Conservation (phyloP, 2,113 vertebrate species). For the Scalopus aquaticus region DNA sequence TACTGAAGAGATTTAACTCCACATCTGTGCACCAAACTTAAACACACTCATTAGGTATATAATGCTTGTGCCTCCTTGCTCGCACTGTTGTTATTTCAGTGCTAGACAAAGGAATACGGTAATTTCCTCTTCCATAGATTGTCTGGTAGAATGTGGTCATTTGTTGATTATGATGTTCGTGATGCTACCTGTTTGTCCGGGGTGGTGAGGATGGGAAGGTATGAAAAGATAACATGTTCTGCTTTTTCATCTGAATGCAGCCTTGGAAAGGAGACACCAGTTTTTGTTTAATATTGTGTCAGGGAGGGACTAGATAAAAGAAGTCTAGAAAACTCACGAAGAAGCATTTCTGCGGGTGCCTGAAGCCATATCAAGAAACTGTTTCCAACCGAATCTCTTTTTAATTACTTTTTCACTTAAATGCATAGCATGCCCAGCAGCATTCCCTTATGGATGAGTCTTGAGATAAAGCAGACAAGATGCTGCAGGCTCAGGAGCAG, state of each 20-base stretch:
- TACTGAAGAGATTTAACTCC: neutral
- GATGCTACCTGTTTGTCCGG: neutral
- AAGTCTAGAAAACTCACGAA: neutral
- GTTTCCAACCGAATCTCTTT: neutral
- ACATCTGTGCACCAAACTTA: neutral
- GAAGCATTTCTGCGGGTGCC: neutral
- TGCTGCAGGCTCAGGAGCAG: neutral
- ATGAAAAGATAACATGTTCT: neutral
- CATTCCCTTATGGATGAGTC: neutral
- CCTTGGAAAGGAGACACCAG: neutral
- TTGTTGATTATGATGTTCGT: neutral
- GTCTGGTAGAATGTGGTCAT: neutral
- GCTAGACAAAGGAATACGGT: neutral
- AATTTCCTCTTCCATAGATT: neutral
- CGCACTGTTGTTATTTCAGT: neutral
- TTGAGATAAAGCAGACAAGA: neutral
- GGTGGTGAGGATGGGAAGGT: neutral
- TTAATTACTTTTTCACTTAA: slow-evolving; percentile 12
- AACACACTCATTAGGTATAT: neutral
- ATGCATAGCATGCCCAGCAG: neutral
- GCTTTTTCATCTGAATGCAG: neutral
- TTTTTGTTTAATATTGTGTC: neutral
- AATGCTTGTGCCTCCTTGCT: neutral
- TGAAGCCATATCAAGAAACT: neutral
- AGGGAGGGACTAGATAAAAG: neutral